These are phyloP conservation scores for Haliclona indistincta DNA, from an alignment of 37 sponge, comb jelly and placozoan genomes.

Conservation along the genomic window DNA sequence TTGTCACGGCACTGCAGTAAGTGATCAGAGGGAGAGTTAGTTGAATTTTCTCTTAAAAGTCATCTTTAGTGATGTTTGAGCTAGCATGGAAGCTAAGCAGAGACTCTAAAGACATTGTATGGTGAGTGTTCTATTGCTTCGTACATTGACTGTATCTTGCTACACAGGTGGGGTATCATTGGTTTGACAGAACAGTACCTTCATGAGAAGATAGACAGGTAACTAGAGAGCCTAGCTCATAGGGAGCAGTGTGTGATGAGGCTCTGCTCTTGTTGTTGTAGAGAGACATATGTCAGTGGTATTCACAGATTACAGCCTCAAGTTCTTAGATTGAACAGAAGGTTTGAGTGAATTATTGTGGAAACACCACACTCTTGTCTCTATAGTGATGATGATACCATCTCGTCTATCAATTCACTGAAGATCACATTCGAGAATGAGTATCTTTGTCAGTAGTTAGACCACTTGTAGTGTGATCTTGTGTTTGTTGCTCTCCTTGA, in stretches of 20 bases:
- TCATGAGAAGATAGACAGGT: constrained; percentile 81
- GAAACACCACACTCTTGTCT: neutral
- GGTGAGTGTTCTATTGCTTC: constrained; percentile 26
- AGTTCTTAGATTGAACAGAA: constrained; percentile 79
- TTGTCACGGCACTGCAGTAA: constrained; percentile 75
- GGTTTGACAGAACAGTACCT: constrained; percentile 90
- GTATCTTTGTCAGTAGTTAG: too few species aligned
- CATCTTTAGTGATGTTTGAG: constrained; percentile 84
- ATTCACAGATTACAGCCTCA: constrained; percentile 63
- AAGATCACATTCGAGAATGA: constrained; percentile 78
- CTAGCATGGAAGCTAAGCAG: constrained; percentile 89
- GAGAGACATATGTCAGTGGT: constrained; percentile 79
- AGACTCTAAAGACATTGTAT: constrained; percentile 81
- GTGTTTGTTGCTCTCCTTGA: too few species aligned
- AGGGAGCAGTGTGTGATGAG: too few species aligned
- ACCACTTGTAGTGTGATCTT: too few species aligned
- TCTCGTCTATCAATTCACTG: constrained; percentile 73
- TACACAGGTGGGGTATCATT: constrained; percentile 77
- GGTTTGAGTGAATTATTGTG: too few species aligned
- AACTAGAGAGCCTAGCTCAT: too few species aligned
- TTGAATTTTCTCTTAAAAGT: constrained; percentile 34
- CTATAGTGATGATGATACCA: constrained; percentile 43
- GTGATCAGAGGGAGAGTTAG: constrained; percentile 18
- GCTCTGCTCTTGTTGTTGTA: constrained; percentile 3
- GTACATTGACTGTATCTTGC: neutral